Percentiles rank a stretch among this genome's conserved stretches.
phyloP scores from a whole-genome alignment of 2,888 invertebrate species.

The Mythimna loreyi region DNA sequence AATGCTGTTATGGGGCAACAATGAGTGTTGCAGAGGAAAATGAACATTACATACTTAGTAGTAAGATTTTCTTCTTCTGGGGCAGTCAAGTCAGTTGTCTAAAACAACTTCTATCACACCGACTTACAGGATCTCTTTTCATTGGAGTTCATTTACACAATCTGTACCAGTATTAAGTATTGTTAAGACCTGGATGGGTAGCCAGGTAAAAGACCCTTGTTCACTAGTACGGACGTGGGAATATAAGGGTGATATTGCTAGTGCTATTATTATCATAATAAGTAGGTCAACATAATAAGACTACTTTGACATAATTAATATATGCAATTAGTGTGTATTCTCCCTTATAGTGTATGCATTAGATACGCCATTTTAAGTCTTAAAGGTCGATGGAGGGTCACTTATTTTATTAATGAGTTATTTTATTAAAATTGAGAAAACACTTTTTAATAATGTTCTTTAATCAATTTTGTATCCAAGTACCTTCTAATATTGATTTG shows the following conservation, averaged over 20 bases:
- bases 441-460: neutral
- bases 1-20: too few species aligned
- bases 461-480: neutral
- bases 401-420: neutral
- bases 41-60: too few species aligned
- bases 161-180: neutral
- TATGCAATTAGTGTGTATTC: conserved; percentile 23
- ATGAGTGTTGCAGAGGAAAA: too few species aligned
- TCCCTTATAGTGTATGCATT: conserved; percentile 51
- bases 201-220: neutral
- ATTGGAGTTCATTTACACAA: neutral
- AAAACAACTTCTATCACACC: too few species aligned
- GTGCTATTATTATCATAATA: conserved; percentile 17
- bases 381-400: conserved; percentile 49
- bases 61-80: too few species aligned
- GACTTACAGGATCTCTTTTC: too few species aligned
- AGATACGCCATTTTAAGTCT: conserved; percentile 50
- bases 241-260: neutral
- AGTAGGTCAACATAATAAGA: conserved; percentile 21
- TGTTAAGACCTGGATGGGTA: neutral
- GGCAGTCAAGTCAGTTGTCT: too few species aligned
- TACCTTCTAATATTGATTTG: neutral
- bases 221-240: neutral
- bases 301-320: neutral
- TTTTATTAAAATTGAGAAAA: conserved; percentile 4